Evolutionary conservation across 2,888 invertebrate species (phyloP), one percentile per base, ranked within the genome.

Genomic region (Terebella lapidaria): DNA sequence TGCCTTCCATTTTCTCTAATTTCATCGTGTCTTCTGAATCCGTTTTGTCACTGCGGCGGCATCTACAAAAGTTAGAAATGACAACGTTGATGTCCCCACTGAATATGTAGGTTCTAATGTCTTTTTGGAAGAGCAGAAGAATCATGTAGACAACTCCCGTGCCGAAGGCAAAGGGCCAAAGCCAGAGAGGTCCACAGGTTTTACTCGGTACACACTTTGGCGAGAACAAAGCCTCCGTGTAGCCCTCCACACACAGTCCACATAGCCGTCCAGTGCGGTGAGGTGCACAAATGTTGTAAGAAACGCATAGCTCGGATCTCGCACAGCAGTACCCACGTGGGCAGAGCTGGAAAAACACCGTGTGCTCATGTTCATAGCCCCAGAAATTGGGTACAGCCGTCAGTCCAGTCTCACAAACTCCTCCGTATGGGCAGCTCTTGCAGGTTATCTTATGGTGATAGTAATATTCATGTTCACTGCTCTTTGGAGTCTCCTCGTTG

Each of bases 181-280:
- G 46, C 66, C 65, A 64, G 5, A 57, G 24, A 10, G 63, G 63
- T 2, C 63, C 62, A 28, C 68, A 68, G n/a, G 30, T 54, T 15
- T 54, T 54, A 42, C 63, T 54, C 10, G 60, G 57, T 10, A 68
- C 57, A 52, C 68, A 68, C 29, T 53, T 35, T 2, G 62, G 45
- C n/a, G 67, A 66, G 57, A 68, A 68, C 22, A 68, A 57, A 0
- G 68, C 68, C 30, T 68, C 68, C 10, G 68, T 55, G 54, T 61
- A 64, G 5, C 61, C 61, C 2, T 29, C 52, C n/a, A 22, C 42
- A 52, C 68, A 68, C 2, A 42, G 15, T 2, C 59, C 61, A 51
- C 68, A 68, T 2, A 68, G 62, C 10, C 30, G 18, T 2, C 65
- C 66, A 22, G 27, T 47, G 22, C 68, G 58, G 28, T 65, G 57